Base-by-base conservation (phyloP, 1,140 invertebrate species). In the Drosophila lacteicornis region DNA sequence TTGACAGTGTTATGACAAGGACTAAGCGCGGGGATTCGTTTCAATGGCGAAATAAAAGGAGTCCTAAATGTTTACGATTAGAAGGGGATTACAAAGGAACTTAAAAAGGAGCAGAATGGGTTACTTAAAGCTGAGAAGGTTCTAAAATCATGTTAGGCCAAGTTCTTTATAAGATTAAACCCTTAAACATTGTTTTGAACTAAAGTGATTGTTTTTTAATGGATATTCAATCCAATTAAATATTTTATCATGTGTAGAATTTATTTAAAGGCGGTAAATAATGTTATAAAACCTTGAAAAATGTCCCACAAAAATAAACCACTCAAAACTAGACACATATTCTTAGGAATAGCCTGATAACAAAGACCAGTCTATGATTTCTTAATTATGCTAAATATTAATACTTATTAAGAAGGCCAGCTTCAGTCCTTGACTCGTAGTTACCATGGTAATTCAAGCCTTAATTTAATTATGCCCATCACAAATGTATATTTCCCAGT, bases 1-100 rank as follows among this genome's bases (percentile, higher is more conserved):
- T 11, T 56, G 22, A 40, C 61, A 71, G 60, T 79, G 42, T 83
- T 69, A 65, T 69, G 81, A 70, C 61, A 80, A 36, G 51, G 59
- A 43, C 47, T 56, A 51, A 80, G 33, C 47, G 45, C 38, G n/a
- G 30, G 49, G 69, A 65, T 83, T 67, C 65, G 65, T 57, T 82
- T 55, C 53, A 75, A 40, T 53, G 40, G 13, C 38, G 36, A 58
- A 19, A 58, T 59, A 50, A 36, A 25, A 12, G 11, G 30, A 60
- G 42, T 11, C n/a, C 30, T 50, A 43, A 67, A 27, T 15, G 38
- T 7, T 11, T 1, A 6, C 33, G 19, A 66, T 30, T 43, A 33
- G 4, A 25, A 22, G 1, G 27, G 36, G 13, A 49, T 59, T 50
- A 43, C 11, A 43, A 8, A n/a, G 11, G 22, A 4, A 49, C 40